A percentile compares a stretch with the other conserved stretches of the same genome.
phyloP scores from a whole-genome alignment of 2,113 vertebrate species.

The Struthio camelus region DNA sequence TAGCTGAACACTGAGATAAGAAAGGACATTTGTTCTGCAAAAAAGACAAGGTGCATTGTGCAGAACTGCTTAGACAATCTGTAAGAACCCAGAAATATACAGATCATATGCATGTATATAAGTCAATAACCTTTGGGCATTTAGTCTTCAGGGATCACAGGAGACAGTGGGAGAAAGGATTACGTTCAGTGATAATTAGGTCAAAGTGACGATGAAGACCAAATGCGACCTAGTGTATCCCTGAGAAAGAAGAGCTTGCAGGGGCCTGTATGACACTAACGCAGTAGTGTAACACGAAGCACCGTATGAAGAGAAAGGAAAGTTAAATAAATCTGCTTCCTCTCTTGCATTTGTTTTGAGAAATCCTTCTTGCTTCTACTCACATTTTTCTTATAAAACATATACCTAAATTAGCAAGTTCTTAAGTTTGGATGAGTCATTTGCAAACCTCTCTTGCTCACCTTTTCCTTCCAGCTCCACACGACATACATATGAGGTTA shows the following conservation, averaged over 20 bases:
- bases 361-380: neutral
- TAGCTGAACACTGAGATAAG: neutral
- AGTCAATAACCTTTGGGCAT: neutral
- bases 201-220: neutral
- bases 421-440: neutral
- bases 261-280: neutral
- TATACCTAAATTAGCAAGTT: neutral
- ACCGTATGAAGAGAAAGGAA: neutral
- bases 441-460: neutral
- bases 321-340: neutral
- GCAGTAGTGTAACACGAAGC: rapidly evolving
- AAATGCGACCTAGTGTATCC: neutral
- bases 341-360: neutral
- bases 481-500: neutral
- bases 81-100: constrained; percentile 47
- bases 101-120: neutral
- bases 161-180: neutral
- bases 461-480: neutral
- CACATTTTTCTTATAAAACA: neutral
- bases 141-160: neutral
- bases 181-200: constrained; percentile 10
- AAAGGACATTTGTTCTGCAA: constrained; percentile 3
- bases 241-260: neutral
- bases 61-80: constrained; percentile 33
- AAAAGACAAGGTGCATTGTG: neutral